A percentile compares a stretch with the other conserved stretches of the same genome.
These are phyloP conservation scores for Ceramica pisi DNA, from an alignment of 2,888 invertebrate genomes.

Conservation along the genomic window DNA sequence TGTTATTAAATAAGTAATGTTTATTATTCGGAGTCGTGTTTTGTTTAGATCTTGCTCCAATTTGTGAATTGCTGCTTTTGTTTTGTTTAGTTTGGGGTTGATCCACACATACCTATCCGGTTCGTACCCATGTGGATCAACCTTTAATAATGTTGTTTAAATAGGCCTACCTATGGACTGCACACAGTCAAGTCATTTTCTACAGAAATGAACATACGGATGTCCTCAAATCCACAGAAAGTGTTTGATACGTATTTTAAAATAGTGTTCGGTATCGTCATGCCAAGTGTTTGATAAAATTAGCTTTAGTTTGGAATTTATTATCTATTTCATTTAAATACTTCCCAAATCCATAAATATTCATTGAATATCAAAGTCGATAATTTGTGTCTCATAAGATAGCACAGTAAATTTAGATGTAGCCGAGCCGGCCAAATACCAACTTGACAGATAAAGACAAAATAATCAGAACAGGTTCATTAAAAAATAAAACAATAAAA, in stretches of 20 bases:
- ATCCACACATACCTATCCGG: too few species aligned
- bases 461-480: slow-evolving; percentile 46
- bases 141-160: background rate
- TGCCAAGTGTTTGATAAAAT: background rate
- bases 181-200: background rate
- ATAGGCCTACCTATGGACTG: background rate
- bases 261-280: background rate
- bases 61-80: slow-evolving; percentile 63
- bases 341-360: slow-evolving; percentile 19
- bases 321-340: slow-evolving; percentile 9
- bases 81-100: slow-evolving; percentile 28
- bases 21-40: slow-evolving; percentile 69
- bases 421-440: slow-evolving; percentile 15
- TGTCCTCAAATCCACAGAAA: background rate
- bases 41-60: slow-evolving; percentile 59
- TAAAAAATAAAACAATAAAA: slow-evolving; percentile 52
- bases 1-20: slow-evolving; percentile 76
- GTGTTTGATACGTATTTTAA: too few species aligned
- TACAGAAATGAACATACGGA: background rate
- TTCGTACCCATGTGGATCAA: too few species aligned
- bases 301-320: slow-evolving; percentile 3
- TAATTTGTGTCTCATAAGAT: slow-evolving; percentile 20
- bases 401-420: slow-evolving; percentile 33
- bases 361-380: background rate
- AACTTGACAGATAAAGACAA: slow-evolving; percentile 38